Conservation (phyloP, 2,797 vertebrate species). For the Sternarchorhynchus goeldii region DNA sequence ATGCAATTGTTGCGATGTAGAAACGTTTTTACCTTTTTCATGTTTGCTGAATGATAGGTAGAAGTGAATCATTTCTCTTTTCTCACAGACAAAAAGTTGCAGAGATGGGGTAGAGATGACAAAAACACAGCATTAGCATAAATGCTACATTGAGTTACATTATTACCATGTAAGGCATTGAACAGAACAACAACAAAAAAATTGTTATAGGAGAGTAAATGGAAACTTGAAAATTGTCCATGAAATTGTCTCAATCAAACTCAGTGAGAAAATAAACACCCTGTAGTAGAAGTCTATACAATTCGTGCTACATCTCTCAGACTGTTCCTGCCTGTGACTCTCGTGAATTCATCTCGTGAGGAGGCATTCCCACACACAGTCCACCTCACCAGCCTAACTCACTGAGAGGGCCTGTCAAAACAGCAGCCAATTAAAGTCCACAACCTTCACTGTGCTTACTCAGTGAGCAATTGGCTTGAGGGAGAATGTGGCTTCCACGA, state of each 20-base stretch:
- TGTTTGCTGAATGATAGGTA: conserved; percentile 47
- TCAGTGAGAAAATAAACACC: not conserved
- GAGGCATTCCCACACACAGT: conserved; percentile 20
- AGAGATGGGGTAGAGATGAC: conserved; percentile 25
- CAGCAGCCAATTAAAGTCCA: conserved; percentile 47
- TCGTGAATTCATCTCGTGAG: conserved; percentile 11
- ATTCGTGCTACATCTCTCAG: conserved; percentile 29
- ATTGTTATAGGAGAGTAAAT: not conserved
- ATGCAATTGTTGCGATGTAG: conserved; percentile 60
- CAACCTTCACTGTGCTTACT: conserved; percentile 9
- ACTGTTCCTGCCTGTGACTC: conserved; percentile 31
- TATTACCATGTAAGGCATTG: not conserved
- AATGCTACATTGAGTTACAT: conserved; percentile 9
- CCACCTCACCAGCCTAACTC: conserved; percentile 31
- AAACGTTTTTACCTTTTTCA: conserved; percentile 53
- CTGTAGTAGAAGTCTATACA: conserved; percentile 26
- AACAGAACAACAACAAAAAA: not conserved
- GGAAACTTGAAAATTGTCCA: not conserved
- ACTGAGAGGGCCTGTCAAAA: conserved; percentile 47
- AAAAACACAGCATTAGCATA: conserved; percentile 17
- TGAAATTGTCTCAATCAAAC: not conserved
- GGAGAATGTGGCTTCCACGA: conserved; percentile 16
- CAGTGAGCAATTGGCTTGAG: conserved; percentile 1
- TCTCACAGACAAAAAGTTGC: not conserved
- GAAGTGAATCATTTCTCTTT: conserved; percentile 57